Evolutionary conservation across 2,888 invertebrate species (phyloP), one percentile per base, ranked within the genome.

Genomic region (Amblyjoppa fuscipennis): DNA sequence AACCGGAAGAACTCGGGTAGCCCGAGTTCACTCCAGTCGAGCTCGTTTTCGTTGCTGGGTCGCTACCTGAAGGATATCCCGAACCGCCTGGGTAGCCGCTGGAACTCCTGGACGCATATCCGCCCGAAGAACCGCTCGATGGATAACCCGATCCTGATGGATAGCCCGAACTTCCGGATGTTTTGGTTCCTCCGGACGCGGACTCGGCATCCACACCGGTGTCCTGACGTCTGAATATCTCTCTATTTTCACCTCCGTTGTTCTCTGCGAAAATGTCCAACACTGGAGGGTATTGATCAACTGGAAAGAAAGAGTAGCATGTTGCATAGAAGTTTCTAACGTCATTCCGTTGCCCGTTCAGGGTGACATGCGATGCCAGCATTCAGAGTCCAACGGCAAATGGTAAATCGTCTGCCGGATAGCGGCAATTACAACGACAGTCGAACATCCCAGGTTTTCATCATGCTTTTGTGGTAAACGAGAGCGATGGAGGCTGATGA

Each of bases 261-360:
- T 89, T 85, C 25, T 93, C 94, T 94, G 93, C 87, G 90, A 93
- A 93, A 91, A 94, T 90, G 90, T 91, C 91, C 88, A 87, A 87
- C 61, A 79, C 87, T 85, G 84, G 75, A 80, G 83, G 81, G 74
- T 70, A 81, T 45, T 69, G 79, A 80, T 85, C 83, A 81, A 83
- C 85, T 86, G 85, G n/a, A 86, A 86, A 86, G 79, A 81, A 86
- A 83, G 68, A 81, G 59, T 77, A 77, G 71, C 59, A 53, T n/a
- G 41, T 77, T 81, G 80, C 85, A 83, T 81, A 73, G 71, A 85
- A 70, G 31, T 25, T 56, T 45, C 31, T 51, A 71, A 69, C 76
- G 49, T 56, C 64, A 45, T 76, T 81, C 28, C 59, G 66, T 77
- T 41, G 53, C 73, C 61, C 41, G n/a, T 13, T 16, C 31, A 64